These are phyloP conservation scores for Philaethria dido DNA, from an alignment of 2,888 invertebrate genomes.

Conservation along the genomic window DNA sequence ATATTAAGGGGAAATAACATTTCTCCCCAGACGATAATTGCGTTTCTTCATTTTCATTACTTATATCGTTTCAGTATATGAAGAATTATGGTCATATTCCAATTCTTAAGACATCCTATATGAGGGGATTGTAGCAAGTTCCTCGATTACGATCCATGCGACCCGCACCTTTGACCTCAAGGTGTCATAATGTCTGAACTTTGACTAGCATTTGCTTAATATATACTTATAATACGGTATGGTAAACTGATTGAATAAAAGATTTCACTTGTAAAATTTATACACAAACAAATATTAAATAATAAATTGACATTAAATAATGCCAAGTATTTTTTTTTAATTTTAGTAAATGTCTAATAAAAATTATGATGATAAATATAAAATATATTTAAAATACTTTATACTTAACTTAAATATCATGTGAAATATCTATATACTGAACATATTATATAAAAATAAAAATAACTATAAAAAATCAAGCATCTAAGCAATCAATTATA, in stretches of 20 bases:
- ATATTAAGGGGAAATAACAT: slow-evolving; percentile 52
- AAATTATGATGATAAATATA: too few species aligned
- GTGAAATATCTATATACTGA: too few species aligned
- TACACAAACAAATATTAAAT: background rate
- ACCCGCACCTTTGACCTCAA: slow-evolving; percentile 73
- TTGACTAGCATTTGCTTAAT: slow-evolving; percentile 47
- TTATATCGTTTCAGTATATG: slow-evolving; percentile 53
- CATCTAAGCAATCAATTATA: too few species aligned
- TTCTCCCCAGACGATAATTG: slow-evolving; percentile 55
- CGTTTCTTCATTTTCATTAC: slow-evolving; percentile 60
- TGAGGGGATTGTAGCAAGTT: slow-evolving; percentile 67
- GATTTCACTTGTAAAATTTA: background rate
- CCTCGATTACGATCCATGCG: slow-evolving; percentile 66
- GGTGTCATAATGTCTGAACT: slow-evolving; percentile 71
- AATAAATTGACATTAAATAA: too few species aligned
- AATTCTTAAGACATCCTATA: slow-evolving; percentile 57
- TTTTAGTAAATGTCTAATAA: too few species aligned
- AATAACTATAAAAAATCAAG: too few species aligned
- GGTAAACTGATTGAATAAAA: background rate
- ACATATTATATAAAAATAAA: too few species aligned
- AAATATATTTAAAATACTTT: too few species aligned
- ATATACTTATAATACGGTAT: background rate
- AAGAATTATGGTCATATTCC: slow-evolving; percentile 49
- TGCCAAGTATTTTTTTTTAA: too few species aligned
- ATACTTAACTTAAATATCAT: too few species aligned